Evolutionary conservation across 2,797 vertebrate genomes (phyloP), one percentile per base, ranked within the genome.

Genomic region (Catostomus latipinnis): DNA sequence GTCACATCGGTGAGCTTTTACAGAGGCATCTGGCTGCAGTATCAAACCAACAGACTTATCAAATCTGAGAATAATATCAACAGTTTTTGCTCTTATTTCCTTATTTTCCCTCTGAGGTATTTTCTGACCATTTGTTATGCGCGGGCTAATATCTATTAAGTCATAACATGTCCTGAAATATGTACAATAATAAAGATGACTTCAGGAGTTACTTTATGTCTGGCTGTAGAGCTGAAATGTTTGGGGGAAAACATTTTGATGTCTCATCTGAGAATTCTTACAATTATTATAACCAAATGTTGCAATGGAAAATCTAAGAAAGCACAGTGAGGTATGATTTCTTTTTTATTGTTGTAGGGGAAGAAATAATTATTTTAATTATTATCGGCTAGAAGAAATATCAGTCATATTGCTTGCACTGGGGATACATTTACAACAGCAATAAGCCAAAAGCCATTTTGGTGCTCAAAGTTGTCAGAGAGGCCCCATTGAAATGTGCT

Each of bases 21-120:
- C 90, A 74, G 90, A 90, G 75, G 85, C 91, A 53, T 56, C 87
- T 81, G 92, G 87, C 71, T 73, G 90, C 95, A 96, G 95, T 16
- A 96, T 95, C 68, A 99, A 94, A 56, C 97, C 97, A 61, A 96
- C 83, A 75, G 90, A 90, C 48, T 93, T 92, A 87, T 95, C 93
- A 91, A 97, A 98, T 84, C 98, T 98, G 82, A 71, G 11, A 74
- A 18, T 22, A 6, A 63, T 4, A 69, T 0, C 57, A 72, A 62
- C 10, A 62, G 63, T 62, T 70, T 22, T 4, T 14, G 56, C 9
- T 43, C 49, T 2, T 69, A 1, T 7, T 12, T 69, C 10, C 8
- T 66, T 66, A 48, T 18, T 34, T 34, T 34, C 34, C 34, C 34
- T 34, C 34, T 34, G 2, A 34, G 34, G 34, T 34, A 34, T 34